Evolutionary conservation across 2,888 invertebrate species (phyloP).

Genomic region (Microchrysa polita): DNA sequence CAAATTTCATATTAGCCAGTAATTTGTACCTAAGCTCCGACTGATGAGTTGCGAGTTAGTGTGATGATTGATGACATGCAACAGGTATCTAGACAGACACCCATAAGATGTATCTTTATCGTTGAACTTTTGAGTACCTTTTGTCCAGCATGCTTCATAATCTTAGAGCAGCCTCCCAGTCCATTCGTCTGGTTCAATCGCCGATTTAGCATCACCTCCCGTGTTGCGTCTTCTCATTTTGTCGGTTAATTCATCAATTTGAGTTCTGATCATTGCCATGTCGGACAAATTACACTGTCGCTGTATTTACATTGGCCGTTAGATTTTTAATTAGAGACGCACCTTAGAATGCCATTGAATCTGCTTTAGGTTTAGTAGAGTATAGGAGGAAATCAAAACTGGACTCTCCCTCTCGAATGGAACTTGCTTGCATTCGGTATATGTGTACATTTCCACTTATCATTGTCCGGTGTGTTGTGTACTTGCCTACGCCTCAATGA

Average conservation of each 20-base stretch:
- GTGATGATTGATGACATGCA: slow-evolving; percentile 38
- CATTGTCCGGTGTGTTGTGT: too few species aligned
- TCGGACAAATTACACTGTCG: slow-evolving; percentile 39
- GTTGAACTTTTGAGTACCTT: slow-evolving; percentile 30
- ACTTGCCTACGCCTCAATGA: background rate
- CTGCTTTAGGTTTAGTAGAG: too few species aligned
- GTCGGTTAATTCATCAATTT: slow-evolving; percentile 31
- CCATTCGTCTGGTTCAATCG: slow-evolving; percentile 34
- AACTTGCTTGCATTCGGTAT: background rate
- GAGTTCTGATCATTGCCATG: slow-evolving; percentile 24
- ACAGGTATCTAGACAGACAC: background rate
- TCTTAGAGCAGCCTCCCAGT: slow-evolving; percentile 31
- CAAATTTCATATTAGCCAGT: background rate
- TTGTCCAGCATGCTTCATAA: slow-evolving; percentile 31
- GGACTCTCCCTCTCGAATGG: slow-evolving; percentile 13
- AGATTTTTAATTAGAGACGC: slow-evolving; percentile 40
- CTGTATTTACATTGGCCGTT: slow-evolving; percentile 36
- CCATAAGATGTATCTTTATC: too few species aligned
- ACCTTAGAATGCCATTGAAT: slow-evolving; percentile 35
- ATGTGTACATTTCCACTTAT: slow-evolving; percentile 16
- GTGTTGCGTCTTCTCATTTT: slow-evolving; percentile 31
- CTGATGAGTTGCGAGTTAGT: slow-evolving; percentile 39
- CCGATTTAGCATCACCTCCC: slow-evolving; percentile 39
- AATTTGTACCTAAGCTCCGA: background rate
- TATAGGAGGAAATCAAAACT: background rate